Evolutionary conservation across 2,797 vertebrate genomes (phyloP), one percentile per base, ranked within the genome.

Genomic region (Chloroceryle inda): DNA sequence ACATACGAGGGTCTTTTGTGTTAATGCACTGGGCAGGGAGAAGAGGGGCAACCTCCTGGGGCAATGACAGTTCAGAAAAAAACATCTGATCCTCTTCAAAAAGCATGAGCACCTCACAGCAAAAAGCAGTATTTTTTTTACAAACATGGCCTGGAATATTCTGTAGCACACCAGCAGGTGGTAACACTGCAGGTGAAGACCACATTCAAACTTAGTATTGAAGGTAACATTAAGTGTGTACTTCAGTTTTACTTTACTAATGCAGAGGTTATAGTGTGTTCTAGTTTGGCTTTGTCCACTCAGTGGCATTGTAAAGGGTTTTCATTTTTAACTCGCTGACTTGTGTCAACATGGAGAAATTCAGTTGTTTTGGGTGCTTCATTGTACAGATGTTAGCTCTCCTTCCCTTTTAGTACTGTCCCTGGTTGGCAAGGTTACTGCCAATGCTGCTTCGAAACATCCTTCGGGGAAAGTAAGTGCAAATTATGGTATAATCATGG

Each of bases 221-320:
- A 59, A 74, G 35, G 31, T 88, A 63, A 63, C 14, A 15, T 59
- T 38, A 87, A 92, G 19, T 72, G 44, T 0, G 0, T 62, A 23
- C 31, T 89, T 91, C 52, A 64, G 0, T 78, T 35, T 37, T 37
- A 37, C 37, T 83, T 63, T 85, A n/a, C 56, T 81, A 69, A 26
- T 91, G 68, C 44, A 72, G 47, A 63, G 24, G 37, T 33, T 42
- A 55, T 23, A 20, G 55, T 45, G 53, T 96, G 67, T 94, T 93
- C 45, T 88, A 78, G 80, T 72, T 76, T 96, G 88, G 38, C 56
- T 83, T 75, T 86, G 27, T 59, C 58, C 77, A 89, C 64, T 92
- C 85, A 63, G 69, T 49, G 87, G 33, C 91, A 81, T 92, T 72
- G 83, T 84, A 79, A 96, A 89, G 68, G 68, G 78, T 63, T 91